Evolutionary conservation across 2,113 vertebrate genomes (phyloP).

Genomic region (Callipepla californica): DNA sequence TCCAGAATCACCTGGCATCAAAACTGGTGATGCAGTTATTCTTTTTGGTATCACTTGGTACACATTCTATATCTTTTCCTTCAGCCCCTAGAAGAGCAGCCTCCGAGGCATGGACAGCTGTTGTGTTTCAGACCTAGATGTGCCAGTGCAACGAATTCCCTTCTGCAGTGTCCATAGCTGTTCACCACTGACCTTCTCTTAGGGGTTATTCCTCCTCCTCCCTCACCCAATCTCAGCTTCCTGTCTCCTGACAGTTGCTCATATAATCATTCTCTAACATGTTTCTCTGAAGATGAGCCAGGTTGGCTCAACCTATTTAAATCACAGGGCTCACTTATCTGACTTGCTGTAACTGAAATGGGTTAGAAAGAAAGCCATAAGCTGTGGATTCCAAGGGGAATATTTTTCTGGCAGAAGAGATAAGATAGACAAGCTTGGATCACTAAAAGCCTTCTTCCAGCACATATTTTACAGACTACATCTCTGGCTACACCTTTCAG

Average conservation of each 20-base stretch:
- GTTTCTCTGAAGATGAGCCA: neutral
- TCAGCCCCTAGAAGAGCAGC: neutral
- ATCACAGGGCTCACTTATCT: rapidly evolving
- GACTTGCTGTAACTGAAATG: neutral
- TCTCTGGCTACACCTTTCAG: neutral
- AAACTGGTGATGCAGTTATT: neutral
- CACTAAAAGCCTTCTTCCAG: neutral
- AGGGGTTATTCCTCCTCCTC: neutral
- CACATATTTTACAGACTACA: neutral
- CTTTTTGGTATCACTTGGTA: rapidly evolving
- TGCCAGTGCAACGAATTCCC: neutral
- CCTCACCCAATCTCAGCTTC: neutral
- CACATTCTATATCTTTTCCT: neutral
- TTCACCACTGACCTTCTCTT: neutral
- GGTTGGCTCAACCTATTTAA: neutral
- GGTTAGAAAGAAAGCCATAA: neutral
- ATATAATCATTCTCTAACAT: neutral
- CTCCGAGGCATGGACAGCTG: neutral
- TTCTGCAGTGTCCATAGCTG: neutral
- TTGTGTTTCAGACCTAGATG: neutral
- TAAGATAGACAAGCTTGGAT: neutral
- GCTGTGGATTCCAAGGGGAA: neutral
- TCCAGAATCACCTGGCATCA: neutral
- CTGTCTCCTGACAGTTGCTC: neutral
- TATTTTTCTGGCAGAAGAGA: neutral